These are phyloP conservation scores for Drosophila helvetica DNA, from an alignment of 2,888 invertebrate species.

Conservation along the genomic window DNA sequence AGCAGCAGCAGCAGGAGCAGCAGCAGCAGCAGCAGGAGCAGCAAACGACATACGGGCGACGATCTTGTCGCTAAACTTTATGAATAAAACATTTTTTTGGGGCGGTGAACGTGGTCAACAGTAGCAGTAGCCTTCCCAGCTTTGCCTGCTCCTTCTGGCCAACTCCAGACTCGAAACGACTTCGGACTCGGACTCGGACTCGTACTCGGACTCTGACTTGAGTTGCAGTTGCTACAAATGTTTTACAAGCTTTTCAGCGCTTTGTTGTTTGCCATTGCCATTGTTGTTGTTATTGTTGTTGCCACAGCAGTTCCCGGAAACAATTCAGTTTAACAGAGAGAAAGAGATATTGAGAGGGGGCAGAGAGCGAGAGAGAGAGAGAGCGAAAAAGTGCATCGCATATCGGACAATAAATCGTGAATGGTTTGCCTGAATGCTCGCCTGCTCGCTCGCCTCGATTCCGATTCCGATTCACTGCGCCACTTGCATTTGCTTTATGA, in stretches of 20 bases:
- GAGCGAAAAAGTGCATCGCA: constrained; percentile 56
- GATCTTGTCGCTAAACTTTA: constrained; percentile 72
- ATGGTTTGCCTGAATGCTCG: constrained; percentile 67
- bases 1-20: not conserved
- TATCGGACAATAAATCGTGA: constrained; percentile 78
- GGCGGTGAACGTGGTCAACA: constrained; percentile 63
- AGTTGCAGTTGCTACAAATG: constrained; percentile 75
- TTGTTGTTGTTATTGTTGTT: constrained; percentile 57
- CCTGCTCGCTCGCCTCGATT: constrained; percentile 72
- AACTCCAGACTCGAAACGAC: constrained; percentile 31
- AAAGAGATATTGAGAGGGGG: constrained; percentile 27
- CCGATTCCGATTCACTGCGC: constrained; percentile 70
- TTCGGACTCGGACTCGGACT: constrained; percentile 47
- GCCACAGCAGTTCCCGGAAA: constrained; percentile 72
- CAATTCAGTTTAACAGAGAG: constrained; percentile 73
- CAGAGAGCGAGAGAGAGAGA: not conserved
- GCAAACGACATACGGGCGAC: constrained; percentile 46
- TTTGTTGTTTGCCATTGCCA: constrained; percentile 53
- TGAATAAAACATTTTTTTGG: constrained; percentile 75
- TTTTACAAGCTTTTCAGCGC: constrained; percentile 79
- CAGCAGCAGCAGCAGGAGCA: constrained; percentile 20
- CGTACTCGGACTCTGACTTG: constrained; percentile 19
- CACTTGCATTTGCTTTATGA: constrained; percentile 79
- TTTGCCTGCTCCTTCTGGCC: constrained; percentile 29
- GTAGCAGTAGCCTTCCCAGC: constrained; percentile 40